phyloP scores from a whole-genome alignment of 1,140 invertebrate species.

The Neodiprion pinetum region DNA sequence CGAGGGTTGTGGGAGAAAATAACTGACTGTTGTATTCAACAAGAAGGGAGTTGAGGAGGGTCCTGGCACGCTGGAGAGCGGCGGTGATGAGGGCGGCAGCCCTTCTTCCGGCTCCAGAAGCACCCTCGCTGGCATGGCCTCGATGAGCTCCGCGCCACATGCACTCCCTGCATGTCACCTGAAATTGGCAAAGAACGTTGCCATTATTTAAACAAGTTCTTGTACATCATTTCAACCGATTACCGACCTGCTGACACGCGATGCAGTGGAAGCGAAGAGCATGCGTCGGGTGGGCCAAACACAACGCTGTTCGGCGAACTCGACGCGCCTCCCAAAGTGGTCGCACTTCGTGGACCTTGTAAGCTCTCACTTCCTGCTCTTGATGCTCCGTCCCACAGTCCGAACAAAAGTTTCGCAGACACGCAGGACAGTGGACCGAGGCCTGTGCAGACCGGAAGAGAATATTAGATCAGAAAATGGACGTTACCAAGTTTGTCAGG shows the following conservation, averaged over 20 bases:
- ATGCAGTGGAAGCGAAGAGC: slow-evolving; percentile 54
- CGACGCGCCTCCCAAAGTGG: slow-evolving; percentile 55
- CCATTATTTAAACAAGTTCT: background rate
- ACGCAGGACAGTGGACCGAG: slow-evolving; percentile 54
- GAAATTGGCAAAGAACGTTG: background rate
- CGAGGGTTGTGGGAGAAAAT: slow-evolving; percentile 29
- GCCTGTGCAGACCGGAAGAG: slow-evolving; percentile 37
- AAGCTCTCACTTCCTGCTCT: slow-evolving; percentile 36
- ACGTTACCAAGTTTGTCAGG: background rate
- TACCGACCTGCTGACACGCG: slow-evolving; percentile 50
- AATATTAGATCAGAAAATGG: background rate
- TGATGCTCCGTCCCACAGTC: slow-evolving; percentile 55
- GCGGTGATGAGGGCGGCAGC: slow-evolving; percentile 36
- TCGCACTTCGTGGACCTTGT: slow-evolving; percentile 44
- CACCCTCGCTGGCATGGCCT: slow-evolving; percentile 55
- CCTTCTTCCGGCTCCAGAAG: slow-evolving; percentile 44
- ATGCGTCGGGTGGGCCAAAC: slow-evolving; percentile 49
- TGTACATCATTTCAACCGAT: background rate
- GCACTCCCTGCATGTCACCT: slow-evolving; percentile 55
- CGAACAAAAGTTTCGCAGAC: slow-evolving; percentile 57
- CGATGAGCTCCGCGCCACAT: slow-evolving; percentile 51
- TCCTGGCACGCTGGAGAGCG: slow-evolving; percentile 42
- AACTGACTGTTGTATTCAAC: slow-evolving; percentile 44
- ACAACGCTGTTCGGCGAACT: slow-evolving; percentile 48
- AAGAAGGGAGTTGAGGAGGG: slow-evolving; percentile 43